Conservation (phyloP, 2,888 invertebrate species). For the Ormyrus nitidulus region DNA sequence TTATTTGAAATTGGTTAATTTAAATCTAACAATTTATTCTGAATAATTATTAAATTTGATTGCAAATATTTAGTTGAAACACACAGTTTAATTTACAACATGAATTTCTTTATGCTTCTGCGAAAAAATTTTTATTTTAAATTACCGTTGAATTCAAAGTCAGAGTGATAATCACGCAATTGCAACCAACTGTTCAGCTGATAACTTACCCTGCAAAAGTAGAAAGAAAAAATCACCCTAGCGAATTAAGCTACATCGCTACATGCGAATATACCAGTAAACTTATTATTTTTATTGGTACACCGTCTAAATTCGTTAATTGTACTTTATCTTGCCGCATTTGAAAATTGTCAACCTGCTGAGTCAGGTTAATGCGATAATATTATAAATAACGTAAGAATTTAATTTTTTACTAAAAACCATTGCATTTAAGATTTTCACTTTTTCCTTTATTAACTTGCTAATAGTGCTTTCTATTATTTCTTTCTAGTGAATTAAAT, state of each 20-base stretch:
- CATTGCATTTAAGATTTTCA: neutral
- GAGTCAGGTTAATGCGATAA: slow-evolving; percentile 33
- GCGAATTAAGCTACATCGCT: no score
- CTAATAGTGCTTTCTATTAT: neutral
- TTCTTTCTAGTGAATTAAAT: slow-evolving; percentile 15
- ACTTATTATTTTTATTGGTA: slow-evolving; percentile 12
- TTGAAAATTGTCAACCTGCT: slow-evolving; percentile 42
- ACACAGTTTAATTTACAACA: no score
- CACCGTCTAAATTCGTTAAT: neutral
- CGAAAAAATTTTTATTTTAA: no score
- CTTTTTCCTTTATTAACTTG: neutral
- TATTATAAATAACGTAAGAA: neutral
- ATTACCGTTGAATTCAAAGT: no score
- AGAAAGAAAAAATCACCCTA: neutral
- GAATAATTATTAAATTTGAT: no score
- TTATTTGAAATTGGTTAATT: no score
- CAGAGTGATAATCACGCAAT: no score
- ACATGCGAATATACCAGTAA: neutral
- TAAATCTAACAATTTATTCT: no score
- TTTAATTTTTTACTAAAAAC: neutral
- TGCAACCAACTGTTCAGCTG: no score
- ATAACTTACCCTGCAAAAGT: neutral
- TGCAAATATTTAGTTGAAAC: no score
- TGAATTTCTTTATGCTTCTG: no score
- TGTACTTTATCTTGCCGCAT: slow-evolving; percentile 3